Evolutionary conservation across 23 tunicate genomes (phyloP).

Genomic region (Ascidia mentula): DNA sequence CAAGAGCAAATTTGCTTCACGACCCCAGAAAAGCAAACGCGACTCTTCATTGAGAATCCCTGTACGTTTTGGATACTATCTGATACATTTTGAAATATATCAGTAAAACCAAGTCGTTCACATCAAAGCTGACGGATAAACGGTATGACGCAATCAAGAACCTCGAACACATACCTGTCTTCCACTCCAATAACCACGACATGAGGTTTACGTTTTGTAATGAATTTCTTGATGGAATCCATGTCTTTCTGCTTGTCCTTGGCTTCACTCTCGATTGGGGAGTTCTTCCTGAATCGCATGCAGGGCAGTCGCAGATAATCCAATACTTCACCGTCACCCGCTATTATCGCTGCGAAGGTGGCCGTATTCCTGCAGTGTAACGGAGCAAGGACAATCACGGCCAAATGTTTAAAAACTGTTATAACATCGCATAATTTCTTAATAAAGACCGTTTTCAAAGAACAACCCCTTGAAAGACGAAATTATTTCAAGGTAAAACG

Average conservation of each 20-base stretch:
- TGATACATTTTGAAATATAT: too few species aligned
- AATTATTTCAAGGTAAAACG: too few species aligned
- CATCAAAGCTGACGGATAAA: too few species aligned
- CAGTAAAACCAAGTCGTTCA: background rate
- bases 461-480: too few species aligned
- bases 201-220: conserved; percentile 67
- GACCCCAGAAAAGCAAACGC: too few species aligned
- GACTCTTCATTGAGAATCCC: too few species aligned
- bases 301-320: conserved; percentile 53
- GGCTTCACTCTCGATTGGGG: conserved; percentile 46
- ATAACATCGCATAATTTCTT: too few species aligned
- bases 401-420: too few species aligned
- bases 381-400: background rate
- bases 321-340: conserved; percentile 64
- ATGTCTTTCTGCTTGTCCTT: conserved; percentile 63
- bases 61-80: too few species aligned
- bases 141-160: too few species aligned
- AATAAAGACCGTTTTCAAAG: too few species aligned
- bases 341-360: conserved; percentile 69
- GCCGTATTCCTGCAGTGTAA: conserved; percentile 58
- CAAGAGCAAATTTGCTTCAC: too few species aligned
- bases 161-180: conserved; percentile 67
- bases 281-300: conserved; percentile 56
- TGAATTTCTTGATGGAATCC: conserved; percentile 65
- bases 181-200: conserved; percentile 77